Conservation (phyloP, 1,140 invertebrate species). For the Zophobas atratus region DNA sequence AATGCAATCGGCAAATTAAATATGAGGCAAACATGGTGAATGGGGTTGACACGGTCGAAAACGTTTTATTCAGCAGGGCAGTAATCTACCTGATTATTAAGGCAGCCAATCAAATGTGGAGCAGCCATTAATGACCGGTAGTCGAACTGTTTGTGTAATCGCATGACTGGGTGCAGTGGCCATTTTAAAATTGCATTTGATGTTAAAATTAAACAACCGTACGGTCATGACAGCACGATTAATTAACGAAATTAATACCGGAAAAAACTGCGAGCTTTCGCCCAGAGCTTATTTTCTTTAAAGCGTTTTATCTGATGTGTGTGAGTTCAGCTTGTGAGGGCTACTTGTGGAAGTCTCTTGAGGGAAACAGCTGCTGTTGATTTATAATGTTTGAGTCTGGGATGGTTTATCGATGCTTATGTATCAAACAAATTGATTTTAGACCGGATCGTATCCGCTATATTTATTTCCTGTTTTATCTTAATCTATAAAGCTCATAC, state of each 20-base stretch:
- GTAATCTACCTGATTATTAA: slow-evolving; percentile 31
- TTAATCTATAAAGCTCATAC: slow-evolving; percentile 40
- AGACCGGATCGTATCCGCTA: slow-evolving; percentile 33
- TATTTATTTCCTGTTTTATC: slow-evolving; percentile 48
- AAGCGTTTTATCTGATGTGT: not conserved
- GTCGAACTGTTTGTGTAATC: slow-evolving; percentile 23
- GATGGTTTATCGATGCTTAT: slow-evolving; percentile 50
- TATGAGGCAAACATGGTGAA: slow-evolving; percentile 6
- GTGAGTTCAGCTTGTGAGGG: slow-evolving; percentile 19
- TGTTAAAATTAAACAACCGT: not conserved
- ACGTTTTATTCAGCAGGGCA: slow-evolving; percentile 15
- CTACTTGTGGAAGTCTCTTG: slow-evolving; percentile 33
- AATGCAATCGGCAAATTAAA: slow-evolving; percentile 25
- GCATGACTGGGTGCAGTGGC: slow-evolving; percentile 5
- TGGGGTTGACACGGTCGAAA: slow-evolving; percentile 31
- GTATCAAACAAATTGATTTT: slow-evolving; percentile 54
- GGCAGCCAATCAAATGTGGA: slow-evolving; percentile 39
- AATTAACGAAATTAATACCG: slow-evolving; percentile 4
- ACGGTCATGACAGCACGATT: not conserved
- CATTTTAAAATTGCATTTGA: slow-evolving; percentile 12
- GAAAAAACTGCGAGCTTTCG: slow-evolving; percentile 7
- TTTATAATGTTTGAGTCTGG: slow-evolving; percentile 47
- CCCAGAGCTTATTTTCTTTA: slow-evolving; percentile 3
- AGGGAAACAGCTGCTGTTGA: slow-evolving; percentile 46
- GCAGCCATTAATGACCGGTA: slow-evolving; percentile 36